phyloP scores from a whole-genome alignment of 2,888 invertebrate species.

The Proisotoma minuta region DNA sequence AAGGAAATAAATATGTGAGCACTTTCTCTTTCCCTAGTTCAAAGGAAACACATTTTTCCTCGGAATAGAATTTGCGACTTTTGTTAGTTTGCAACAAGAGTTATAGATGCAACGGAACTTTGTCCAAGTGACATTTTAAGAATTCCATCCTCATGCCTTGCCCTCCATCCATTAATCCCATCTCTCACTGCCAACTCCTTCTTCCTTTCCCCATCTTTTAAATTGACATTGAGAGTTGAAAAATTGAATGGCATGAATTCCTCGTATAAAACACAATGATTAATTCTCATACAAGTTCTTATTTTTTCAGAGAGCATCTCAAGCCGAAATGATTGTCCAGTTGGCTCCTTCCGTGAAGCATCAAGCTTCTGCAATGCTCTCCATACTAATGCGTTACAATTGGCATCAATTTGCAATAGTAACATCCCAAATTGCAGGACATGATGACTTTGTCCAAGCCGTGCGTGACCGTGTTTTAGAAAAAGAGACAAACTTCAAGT shows the following conservation, averaged over 20 bases:
- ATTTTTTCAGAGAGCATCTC: slow-evolving; percentile 49
- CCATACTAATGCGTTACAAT: slow-evolving; percentile 88
- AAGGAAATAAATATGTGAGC: too few species aligned
- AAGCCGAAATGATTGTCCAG: slow-evolving; percentile 84
- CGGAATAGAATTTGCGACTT: too few species aligned
- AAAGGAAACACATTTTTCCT: too few species aligned
- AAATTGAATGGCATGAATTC: not conserved
- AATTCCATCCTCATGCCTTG: not conserved
- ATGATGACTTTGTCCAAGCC: slow-evolving; percentile 92
- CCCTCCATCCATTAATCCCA: not conserved
- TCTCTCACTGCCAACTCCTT: not conserved
- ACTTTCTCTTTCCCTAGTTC: too few species aligned
- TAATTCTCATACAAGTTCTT: not conserved
- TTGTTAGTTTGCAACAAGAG: too few species aligned
- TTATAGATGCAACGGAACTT: too few species aligned
- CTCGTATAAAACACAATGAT: not conserved
- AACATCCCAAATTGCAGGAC: slow-evolving; percentile 87
- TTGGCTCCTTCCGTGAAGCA: slow-evolving; percentile 94
- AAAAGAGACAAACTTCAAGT: slow-evolving; percentile 63
- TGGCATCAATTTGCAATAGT: slow-evolving; percentile 95
- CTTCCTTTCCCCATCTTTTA: not conserved
- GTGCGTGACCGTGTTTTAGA: slow-evolving; percentile 80
- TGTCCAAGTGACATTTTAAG: not conserved
- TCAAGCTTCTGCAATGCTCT: slow-evolving; percentile 92
- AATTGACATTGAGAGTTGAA: not conserved